These are phyloP conservation scores for Lepidocolaptes lacrymiger DNA, from an alignment of 2,797 vertebrate genomes.

Conservation along the genomic window DNA sequence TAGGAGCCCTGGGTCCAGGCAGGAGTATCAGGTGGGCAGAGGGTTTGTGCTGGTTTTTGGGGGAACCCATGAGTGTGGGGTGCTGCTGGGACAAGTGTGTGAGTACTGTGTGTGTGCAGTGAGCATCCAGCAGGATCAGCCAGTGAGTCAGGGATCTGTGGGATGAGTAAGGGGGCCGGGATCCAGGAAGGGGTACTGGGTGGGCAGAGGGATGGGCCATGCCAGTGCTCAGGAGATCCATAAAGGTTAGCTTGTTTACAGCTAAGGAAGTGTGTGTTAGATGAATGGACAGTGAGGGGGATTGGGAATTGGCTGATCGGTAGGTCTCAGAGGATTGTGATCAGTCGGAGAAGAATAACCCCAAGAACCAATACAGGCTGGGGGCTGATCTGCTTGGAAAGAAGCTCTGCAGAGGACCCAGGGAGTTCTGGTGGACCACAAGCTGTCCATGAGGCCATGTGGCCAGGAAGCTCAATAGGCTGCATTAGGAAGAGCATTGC, in stretches of 20 bases:
- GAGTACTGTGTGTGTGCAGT: background rate
- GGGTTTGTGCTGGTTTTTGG: fast-evolving
- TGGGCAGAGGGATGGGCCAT: background rate
- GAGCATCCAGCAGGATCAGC: background rate
- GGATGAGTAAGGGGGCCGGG: background rate
- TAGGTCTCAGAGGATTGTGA: background rate
- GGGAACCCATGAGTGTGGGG: fast-evolving
- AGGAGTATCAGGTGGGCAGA: fast-evolving
- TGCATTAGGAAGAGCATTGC: background rate
- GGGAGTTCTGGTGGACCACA: no score
- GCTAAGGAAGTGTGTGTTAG: background rate
- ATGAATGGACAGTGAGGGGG: fast-evolving
- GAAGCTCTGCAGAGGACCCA: background rate
- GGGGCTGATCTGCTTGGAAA: background rate
- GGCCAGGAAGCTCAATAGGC: background rate
- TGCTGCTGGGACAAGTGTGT: fast-evolving
- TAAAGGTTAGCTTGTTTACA: background rate
- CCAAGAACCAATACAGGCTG: background rate
- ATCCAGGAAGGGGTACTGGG: fast-evolving
- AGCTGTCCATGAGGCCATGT: background rate
- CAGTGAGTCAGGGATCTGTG: background rate
- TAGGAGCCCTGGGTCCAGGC: fast-evolving
- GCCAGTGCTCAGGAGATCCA: fast-evolving
- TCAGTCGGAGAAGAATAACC: background rate
- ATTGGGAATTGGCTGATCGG: background rate